Evolutionary conservation across 2,888 invertebrate genomes (phyloP), one percentile per base, ranked within the genome.

Genomic region (Drosophila macrospina): DNA sequence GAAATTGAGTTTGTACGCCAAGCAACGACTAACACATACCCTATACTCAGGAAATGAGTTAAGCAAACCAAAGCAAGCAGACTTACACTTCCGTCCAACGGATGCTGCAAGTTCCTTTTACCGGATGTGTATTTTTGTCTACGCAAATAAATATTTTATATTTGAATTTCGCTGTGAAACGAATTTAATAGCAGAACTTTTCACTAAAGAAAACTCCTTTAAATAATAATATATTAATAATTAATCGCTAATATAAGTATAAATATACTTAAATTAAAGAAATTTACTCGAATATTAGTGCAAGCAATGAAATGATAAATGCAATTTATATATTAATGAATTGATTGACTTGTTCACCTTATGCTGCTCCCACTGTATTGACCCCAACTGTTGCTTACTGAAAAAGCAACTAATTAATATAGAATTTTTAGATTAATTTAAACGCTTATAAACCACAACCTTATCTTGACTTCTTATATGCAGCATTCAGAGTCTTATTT

Each of bases 361-460:
- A 37, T 28, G 1, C 11, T 4, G 15, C 4, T 4, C 15, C 26
- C 13, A 30, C 13, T 16, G 37, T 37, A 45, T 15, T 42, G 3
- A 36, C 11, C 5, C 8, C 5, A 10, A 30, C 30, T 28, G 26
- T 56, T 24, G 54, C 13, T 34, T 42, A 55, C 42, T 55, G 24
- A 4, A 56, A 32, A 42, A 10, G 20, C 10, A 42, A 24, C 13
- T 24, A 26, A 45, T 30, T 30, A 11, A 30, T 30, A 16, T 6
- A 11, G 4, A 4, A 47, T 47, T 30, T 10, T 30, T 11, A 5
- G 11, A 56, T 45, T 45, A 24, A 56, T 16, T 28, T 56, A 56
- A 26, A 11, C 28, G 11, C 13, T 8, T 8, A 10, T 10, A 42
- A 24, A 10, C 13, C 24, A 6, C 5, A 54, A 24, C 32, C 24